Evolutionary conservation across 2,888 invertebrate species (phyloP), one percentile per base, ranked within the genome.

Genomic region (Drosophila algonquin): DNA sequence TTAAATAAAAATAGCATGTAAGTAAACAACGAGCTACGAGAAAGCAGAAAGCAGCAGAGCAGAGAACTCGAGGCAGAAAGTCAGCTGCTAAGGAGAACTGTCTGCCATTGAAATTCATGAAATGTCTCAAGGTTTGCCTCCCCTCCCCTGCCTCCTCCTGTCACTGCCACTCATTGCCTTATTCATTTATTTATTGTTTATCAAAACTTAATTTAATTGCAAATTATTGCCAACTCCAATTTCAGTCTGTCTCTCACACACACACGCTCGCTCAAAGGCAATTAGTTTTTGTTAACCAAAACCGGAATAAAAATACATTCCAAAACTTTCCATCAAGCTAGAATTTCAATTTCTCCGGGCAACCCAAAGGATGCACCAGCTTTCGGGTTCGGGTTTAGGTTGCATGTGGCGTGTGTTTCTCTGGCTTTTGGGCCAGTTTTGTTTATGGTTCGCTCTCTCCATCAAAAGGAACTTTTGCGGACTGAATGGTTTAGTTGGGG

Each of bases 191-290:
- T 75, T 77, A 76, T 73, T 79, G 72, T 74, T 64, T 67, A 63
- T 57, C 46, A 63, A 77, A 73, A 58, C 64, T 69, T 85, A 73
- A 81, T 77, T 85, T 79, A 81, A 75, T 80, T 82, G 76, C 74
- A 83, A 84, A 77, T 80, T 58, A 63, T 62, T 55, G 44, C 24
- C 21, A 6, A n/a, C 14, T 51, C 10, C 12, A 18, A 35, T 16
- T 47, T 18, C 14, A 3, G 32, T 21, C 27, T n/a, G n/a, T n/a
- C 9, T 44, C 35, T 5, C 30, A 44, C 35, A 46, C 45, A 47
- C 46, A 52, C 47, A 30, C 30, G 44, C 35, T 50, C 45, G 47
- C 46, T 58, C 64, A 76, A 63, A 64, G 72, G 60, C 59, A 76
- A 64, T 63, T 69, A 67, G 63, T 69, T 16, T 52, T 63, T 14